Base-by-base conservation (phyloP, 2,113 vertebrate genomes). In the Microtus pennsylvanicus region DNA sequence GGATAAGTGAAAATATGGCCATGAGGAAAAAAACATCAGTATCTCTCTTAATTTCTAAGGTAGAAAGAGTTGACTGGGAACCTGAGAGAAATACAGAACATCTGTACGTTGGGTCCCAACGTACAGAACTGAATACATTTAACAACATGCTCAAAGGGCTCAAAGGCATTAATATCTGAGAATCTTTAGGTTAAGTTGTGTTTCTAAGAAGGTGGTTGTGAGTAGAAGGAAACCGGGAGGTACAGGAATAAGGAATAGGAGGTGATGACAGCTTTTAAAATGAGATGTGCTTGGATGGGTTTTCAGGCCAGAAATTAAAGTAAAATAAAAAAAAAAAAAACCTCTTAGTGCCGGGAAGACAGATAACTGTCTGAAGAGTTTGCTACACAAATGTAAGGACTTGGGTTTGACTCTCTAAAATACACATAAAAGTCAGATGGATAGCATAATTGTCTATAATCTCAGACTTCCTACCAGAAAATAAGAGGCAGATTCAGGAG, bases 71-170 rank as follows among this genome's bases (percentile, higher is more conserved):
- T 52, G 26, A 17, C 47, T 33, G 1, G 14, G 8, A 19, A 81
- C 22, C 72, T n/a, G 45, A 69, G 13, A 75, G 55, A 89, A 93
- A 89, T 78, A 28, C 63, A 78, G 11, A 72, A 21, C 14, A 30
- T 22, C 33, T 63, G n/a, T n/a, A n/a, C n/a, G n/a, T n/a, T 30
- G 2, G 33, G 38, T 5, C 10, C 0, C 50, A 45, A 5, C 2
- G 13, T 52, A 83, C 77, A 63, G 2, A 50, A n/a, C n/a, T 77
- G 58, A 90, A 4, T 35, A 80, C 12, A 61, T 89, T 75, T 65
- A 80, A 70, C 19, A 69, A 83, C 24, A 88, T 42, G 12, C 2
- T 83, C 30, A 38, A 28, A 11, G 69, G 67, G 69, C n/a, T 28
- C 33, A 10, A 7, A 52, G 26, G 33, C 83, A 74, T 74, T 83